Evolutionary conservation across 2,888 invertebrate species (phyloP).

Genomic region (Xylocampa areola): DNA sequence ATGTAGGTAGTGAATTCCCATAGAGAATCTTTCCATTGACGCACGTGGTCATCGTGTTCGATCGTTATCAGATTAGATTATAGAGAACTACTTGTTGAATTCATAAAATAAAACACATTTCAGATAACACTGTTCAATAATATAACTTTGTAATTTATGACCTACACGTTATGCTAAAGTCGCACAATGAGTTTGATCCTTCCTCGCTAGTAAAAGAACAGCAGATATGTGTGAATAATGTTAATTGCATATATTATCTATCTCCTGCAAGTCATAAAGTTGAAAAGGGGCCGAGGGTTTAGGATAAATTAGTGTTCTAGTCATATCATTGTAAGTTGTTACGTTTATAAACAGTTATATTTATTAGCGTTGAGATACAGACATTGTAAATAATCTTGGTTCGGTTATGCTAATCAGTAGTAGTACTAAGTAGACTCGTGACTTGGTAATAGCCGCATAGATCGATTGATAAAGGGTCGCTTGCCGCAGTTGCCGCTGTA

Average conservation of each 20-base stretch:
- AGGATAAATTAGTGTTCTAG: no score
- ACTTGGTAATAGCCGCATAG: no score
- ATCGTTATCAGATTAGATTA: conserved; percentile 40
- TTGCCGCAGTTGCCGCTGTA: no score
- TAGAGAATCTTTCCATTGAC: neutral
- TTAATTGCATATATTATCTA: neutral
- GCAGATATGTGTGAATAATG: neutral
- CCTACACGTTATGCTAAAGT: conserved; percentile 17
- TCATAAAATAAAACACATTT: conserved; percentile 21
- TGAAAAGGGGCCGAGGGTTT: no score
- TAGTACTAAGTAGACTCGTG: no score
- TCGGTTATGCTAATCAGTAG: no score
- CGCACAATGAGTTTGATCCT: neutral
- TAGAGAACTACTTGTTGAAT: conserved; percentile 12
- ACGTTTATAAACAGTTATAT: no score
- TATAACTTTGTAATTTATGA: conserved; percentile 7
- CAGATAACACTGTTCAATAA: conserved; percentile 12
- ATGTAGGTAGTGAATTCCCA: neutral
- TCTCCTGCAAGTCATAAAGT: neutral
- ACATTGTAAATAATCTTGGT: no score
- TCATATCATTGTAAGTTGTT: no score
- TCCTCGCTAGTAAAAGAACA: neutral
- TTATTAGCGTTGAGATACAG: no score
- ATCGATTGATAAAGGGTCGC: no score
- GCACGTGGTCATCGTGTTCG: neutral